Evolutionary conservation across 2,888 invertebrate species (phyloP).

Genomic region (Caenorhabditis sp.): DNA sequence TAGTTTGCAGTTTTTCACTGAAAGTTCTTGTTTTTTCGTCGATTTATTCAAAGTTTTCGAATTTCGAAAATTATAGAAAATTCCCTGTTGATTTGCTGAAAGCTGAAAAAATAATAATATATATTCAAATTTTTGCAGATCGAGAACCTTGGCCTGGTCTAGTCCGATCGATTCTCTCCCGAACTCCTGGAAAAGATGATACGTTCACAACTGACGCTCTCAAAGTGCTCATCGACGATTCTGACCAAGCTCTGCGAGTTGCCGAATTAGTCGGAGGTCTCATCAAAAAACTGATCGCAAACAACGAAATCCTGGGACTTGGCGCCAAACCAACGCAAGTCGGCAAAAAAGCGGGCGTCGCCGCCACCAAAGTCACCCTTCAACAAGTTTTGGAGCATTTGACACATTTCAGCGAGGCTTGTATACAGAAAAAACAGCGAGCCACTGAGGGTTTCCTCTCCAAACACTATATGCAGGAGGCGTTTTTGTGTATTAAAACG

Average conservation of each 20-base stretch:
- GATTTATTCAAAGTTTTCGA: no score
- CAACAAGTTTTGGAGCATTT: constrained; percentile 80
- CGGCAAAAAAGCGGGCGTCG: constrained; percentile 7
- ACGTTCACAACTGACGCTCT: constrained; percentile 89
- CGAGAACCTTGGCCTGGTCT: constrained; percentile 84
- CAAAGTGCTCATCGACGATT: constrained; percentile 88
- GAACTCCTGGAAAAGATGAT: constrained; percentile 77
- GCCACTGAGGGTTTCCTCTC: constrained; percentile 47
- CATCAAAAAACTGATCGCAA: constrained; percentile 62
- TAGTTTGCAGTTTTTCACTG: no score
- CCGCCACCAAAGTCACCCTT: constrained; percentile 20
- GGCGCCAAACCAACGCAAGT: background rate
- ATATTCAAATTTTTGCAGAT: constrained; percentile 41
- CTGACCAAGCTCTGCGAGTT: constrained; percentile 80
- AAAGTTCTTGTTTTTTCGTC: background rate
- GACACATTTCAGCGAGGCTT: constrained; percentile 81
- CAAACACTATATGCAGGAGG: constrained; percentile 44
- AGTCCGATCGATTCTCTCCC: constrained; percentile 81
- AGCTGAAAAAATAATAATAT: no score
- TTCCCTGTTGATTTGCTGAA: no score
- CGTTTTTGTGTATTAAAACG: constrained; percentile 35
- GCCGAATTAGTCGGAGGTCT: constrained; percentile 74
- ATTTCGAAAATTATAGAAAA: no score
- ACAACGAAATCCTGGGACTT: constrained; percentile 28
- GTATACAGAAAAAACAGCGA: constrained; percentile 71